Base-by-base conservation (phyloP, 2,888 invertebrate genomes). In the Bellardia pandia region DNA sequence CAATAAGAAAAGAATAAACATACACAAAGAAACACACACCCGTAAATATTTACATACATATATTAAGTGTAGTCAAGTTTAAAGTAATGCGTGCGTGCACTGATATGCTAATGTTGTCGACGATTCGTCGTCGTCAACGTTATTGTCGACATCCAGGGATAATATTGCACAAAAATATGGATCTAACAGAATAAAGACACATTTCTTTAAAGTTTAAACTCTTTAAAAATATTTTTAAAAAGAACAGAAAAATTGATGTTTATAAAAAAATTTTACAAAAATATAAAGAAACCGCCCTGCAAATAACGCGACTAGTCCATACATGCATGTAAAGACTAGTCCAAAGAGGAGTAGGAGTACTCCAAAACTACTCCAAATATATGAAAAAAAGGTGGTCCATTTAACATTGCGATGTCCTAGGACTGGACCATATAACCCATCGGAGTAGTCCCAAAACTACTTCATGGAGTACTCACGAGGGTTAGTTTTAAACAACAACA, bases 61-160 rank as follows among this genome's bases (percentile, higher is more conserved):
- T 5, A 64, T n/a, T 37, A 40, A 66, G 76, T 82, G 68, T 42
- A 76, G 71, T 48, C 72, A 85, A 79, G 60, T 74, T 48, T 40
- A 45, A 71, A 86, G 58, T 83, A 88, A 88, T 86, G 86, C 84
- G 85, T 86, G 85, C 86, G 86, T 86, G 79, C 83, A 85, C 71
- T 71, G 86, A 84, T 85, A 87, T 77, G 87, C 87, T 76, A 87
- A 87, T 87, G 64, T 69, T 78, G 78, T 77, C 71, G 86, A 74
- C 86, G 79, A 83, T 79, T 83, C 83, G 69, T 69, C 86, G 81
- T 81, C 86, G n/a, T 72, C 78, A 14, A 74, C 76, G 45, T 14
- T 64, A 51, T 37, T 76, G 71, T 58, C 74, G 66, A 74, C 56
- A 66, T 66, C 16, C 16, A 66, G 51, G 68, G 40, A 75, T 60